These are phyloP conservation scores for Sarcophaga carnaria DNA, from an alignment of 2,888 invertebrate genomes.

Conservation along the genomic window DNA sequence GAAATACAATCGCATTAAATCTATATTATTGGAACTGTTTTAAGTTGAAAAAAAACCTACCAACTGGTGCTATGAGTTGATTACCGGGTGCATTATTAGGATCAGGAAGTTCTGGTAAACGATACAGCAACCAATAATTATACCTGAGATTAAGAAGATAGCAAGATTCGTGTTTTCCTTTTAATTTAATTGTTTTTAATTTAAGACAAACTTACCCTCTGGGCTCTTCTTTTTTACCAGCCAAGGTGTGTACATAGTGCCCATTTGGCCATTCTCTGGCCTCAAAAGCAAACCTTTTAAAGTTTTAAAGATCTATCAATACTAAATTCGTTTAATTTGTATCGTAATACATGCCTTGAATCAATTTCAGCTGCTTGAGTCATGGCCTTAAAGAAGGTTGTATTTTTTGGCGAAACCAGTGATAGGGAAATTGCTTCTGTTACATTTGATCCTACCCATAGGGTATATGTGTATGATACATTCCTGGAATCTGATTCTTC, in stretches of 20 bases:
- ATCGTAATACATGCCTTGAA: slow-evolving; percentile 79
- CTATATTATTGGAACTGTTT: background rate
- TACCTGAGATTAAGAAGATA: slow-evolving; percentile 83
- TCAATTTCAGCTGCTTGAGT: slow-evolving; percentile 92
- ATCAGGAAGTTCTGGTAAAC: slow-evolving; percentile 90
- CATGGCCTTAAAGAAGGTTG: slow-evolving; percentile 89
- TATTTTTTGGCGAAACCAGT: slow-evolving; percentile 88
- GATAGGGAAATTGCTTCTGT: slow-evolving; percentile 91
- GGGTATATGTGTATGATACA: slow-evolving; percentile 91
- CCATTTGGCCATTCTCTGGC: slow-evolving; percentile 96
- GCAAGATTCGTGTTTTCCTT: background rate
- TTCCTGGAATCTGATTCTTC: slow-evolving; percentile 83
- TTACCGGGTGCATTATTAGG: slow-evolving; percentile 91
- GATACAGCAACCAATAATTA: slow-evolving; percentile 94
- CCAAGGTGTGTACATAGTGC: slow-evolving; percentile 94
- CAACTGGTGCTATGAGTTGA: slow-evolving; percentile 93
- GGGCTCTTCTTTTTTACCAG: slow-evolving; percentile 82
- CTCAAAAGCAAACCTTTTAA: slow-evolving; percentile 85
- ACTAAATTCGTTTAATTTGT: background rate
- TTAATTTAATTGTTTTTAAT: background rate
- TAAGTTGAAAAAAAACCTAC: slow-evolving; percentile 82
- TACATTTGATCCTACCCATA: slow-evolving; percentile 94
- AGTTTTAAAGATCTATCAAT: background rate
- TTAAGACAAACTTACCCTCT: slow-evolving; percentile 77
- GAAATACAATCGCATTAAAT: background rate